phyloP scores from a whole-genome alignment of 2,888 invertebrate genomes.

The Apamea sordens region DNA sequence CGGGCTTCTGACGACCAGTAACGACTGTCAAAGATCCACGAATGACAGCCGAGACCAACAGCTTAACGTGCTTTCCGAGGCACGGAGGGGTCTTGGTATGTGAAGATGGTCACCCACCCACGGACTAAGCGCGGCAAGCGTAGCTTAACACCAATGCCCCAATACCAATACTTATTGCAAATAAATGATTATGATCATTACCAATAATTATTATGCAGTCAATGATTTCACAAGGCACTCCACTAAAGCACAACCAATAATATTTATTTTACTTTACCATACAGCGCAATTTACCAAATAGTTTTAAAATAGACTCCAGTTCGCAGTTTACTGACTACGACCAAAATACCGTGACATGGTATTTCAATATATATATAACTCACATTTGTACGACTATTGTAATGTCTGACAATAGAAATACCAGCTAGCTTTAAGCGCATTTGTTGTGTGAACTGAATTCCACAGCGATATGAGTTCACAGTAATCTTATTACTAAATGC shows the following conservation, averaged over 20 bases:
- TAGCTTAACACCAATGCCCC: no score
- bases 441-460: constrained; percentile 38
- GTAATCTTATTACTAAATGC: constrained; percentile 31
- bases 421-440: constrained; percentile 25
- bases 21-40: no score
- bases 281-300: constrained; percentile 10
- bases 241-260: background rate
- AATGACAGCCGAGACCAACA: no score
- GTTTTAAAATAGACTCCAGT: constrained; percentile 12
- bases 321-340: background rate
- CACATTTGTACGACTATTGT: constrained; percentile 11
- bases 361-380: constrained; percentile 19
- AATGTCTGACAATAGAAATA: constrained; percentile 36
- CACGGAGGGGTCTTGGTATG: no score
- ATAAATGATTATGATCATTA: background rate
- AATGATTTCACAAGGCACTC: background rate
- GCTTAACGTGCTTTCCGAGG: no score
- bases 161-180: no score
- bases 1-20: no score
- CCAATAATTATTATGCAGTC: constrained; percentile 4
- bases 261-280: constrained; percentile 18
- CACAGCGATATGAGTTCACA: constrained; percentile 41
- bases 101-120: no score
- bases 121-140: no score
- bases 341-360: background rate